phyloP scores from a whole-genome alignment of 1,140 invertebrate genomes.

The Sitobion miscanthi region DNA sequence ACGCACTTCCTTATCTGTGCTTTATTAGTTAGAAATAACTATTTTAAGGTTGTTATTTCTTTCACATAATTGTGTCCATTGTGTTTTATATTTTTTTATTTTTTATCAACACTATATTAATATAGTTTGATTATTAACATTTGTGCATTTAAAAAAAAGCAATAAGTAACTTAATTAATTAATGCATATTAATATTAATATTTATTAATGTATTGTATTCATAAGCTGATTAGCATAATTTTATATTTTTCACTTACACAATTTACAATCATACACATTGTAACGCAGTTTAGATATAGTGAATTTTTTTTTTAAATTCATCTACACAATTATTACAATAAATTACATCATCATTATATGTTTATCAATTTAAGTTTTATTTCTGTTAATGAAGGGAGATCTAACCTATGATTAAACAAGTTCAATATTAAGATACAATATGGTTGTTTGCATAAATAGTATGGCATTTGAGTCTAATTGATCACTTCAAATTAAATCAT shows the following conservation, averaged over 20 bases:
- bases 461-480: neutral
- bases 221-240: conserved; percentile 4
- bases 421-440: neutral
- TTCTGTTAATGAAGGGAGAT: neutral
- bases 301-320: neutral
- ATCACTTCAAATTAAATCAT: neutral
- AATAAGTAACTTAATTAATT: neutral
- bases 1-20: neutral
- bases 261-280: neutral
- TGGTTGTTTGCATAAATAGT: neutral
- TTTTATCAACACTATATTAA: neutral
- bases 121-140: neutral
- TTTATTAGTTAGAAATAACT: neutral
- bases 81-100: neutral
- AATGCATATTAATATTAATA: neutral
- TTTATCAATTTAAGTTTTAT: neutral
- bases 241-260: neutral
- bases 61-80: neutral
- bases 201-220: neutral
- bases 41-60: neutral
- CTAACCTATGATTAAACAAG: neutral
- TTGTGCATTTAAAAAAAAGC: conserved; percentile 15
- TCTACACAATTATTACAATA: neutral
- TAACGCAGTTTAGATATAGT: neutral
- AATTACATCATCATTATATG: neutral